Evolutionary conservation across 2,797 vertebrate species (phyloP), one percentile per base, ranked within the genome.

Genomic region (Semaprochilodus insignis): DNA sequence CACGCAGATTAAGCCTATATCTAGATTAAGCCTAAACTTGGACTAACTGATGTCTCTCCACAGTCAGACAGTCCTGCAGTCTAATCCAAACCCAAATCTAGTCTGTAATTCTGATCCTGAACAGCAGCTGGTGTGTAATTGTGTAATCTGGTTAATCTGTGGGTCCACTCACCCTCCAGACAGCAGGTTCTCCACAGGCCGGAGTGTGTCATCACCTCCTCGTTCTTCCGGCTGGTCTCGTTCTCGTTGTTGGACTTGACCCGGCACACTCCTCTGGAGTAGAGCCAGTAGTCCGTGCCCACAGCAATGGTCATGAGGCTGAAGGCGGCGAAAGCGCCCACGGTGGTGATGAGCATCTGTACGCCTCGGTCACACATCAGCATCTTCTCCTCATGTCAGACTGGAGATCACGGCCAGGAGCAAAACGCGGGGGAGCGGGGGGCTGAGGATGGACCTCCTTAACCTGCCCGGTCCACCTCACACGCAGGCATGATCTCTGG

Each of bases 281-380:
- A 99, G 89, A 99, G 96, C 98, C 98, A 99, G 95, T 99, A 99
- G 95, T 99, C 98, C 48, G 98, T 99, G 65, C 98, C 98, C 90
- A 99, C 98, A 62, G 98, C 98, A 92, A 99, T 99, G 93, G 97
- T 99, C 98, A 99, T 99, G 90, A 99, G 96, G 93, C 97, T 98
- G 95, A 99, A 99, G 90, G 98, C 97, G 91, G 97, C 97, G 89
- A 99, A 99, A 90, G 98, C 98, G 92, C 98, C 97, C 94, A 98
- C 97, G 82, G 97, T 99, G 90, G 98, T 99, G 93, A 99, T 95
- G 90, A 99, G 94, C 97, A 98, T 99, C 96, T 99, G 98, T 93
- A 97, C 93, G 91, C 97, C 97, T 93, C 97, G 93, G 94, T 99
- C 97, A 96, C 97, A 99, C 97, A 97, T 96, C 95, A 97, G 96